These are phyloP conservation scores for Myoxocephalus aenaeus DNA, from an alignment of 2,797 vertebrate genomes.

Conservation along the genomic window DNA sequence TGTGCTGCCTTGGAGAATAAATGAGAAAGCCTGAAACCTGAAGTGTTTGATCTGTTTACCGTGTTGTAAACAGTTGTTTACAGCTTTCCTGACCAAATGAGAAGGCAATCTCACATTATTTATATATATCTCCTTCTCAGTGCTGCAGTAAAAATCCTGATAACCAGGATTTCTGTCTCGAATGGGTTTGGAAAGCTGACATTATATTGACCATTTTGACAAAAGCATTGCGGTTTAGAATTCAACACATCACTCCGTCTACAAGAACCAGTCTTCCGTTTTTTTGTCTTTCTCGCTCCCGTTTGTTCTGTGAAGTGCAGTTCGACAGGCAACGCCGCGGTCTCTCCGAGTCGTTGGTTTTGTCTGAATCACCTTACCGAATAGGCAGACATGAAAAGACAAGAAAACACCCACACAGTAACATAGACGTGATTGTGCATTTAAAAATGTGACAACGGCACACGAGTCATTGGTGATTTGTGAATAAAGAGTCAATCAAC, in stretches of 20 bases:
- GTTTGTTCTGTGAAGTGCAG: slow-evolving; percentile 20
- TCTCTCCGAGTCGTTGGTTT: slow-evolving; percentile 21
- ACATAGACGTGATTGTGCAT: slow-evolving; percentile 20
- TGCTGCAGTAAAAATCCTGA: background rate
- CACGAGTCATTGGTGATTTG: slow-evolving; percentile 9
- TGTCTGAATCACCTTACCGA: slow-evolving; percentile 10
- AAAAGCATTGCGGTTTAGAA: slow-evolving; percentile 8
- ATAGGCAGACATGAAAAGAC: slow-evolving; percentile 25
- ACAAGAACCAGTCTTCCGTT: background rate
- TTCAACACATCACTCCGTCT: slow-evolving; percentile 3
- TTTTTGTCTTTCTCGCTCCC: slow-evolving; percentile 7
- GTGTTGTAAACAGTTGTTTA: no score
- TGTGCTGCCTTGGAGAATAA: background rate
- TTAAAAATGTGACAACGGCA: slow-evolving; percentile 4
- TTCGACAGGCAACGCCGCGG: slow-evolving; percentile 28
- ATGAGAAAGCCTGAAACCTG: background rate
- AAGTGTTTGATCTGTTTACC: background rate
- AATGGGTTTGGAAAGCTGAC: background rate
- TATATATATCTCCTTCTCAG: background rate
- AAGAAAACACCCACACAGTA: slow-evolving; percentile 1
- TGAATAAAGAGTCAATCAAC: slow-evolving; percentile 39
- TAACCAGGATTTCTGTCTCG: background rate
- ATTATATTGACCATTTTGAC: slow-evolving; percentile 1
- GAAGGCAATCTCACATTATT: background rate
- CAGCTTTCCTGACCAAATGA: background rate